Conservation (phyloP, 2,888 invertebrate genomes). For the Tyria jacobaeae region DNA sequence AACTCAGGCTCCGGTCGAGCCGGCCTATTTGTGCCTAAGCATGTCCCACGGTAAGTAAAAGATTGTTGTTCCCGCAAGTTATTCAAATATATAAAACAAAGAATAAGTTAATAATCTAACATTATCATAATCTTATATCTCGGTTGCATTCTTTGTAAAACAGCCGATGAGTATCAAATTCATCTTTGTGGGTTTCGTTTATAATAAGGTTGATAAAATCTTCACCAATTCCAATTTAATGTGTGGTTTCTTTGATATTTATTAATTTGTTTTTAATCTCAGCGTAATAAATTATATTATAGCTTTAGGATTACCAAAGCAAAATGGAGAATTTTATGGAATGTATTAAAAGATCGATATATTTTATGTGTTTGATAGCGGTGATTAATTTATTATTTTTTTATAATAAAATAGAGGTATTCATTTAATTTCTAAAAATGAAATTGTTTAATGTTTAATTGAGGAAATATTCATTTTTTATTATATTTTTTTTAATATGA, state of each 20-base stretch:
- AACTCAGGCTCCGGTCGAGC: no score
- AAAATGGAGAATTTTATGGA: background rate
- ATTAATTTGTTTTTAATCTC: constrained; percentile 12
- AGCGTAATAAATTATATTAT: background rate
- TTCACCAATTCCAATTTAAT: constrained; percentile 9
- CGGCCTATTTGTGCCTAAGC: no score
- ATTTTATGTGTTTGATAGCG: background rate
- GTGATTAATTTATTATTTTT: background rate
- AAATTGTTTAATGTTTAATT: no score
- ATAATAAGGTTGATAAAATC: constrained; percentile 12
- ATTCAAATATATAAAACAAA: background rate
- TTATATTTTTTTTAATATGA: no score
- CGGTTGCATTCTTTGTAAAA: constrained; percentile 5
- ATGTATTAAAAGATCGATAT: background rate
- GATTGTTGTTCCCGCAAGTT: background rate
- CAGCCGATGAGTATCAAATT: constrained; percentile 11
- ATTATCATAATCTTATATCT: background rate
- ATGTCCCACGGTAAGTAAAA: no score
- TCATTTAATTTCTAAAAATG: no score
- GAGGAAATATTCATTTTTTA: no score
- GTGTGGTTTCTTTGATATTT: constrained; percentile 10
- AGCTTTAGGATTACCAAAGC: background rate
- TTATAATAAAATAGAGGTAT: background rate
- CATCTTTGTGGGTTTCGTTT: constrained; percentile 4
- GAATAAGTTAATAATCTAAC: constrained; percentile 4